phyloP scores from a whole-genome alignment of 2,888 invertebrate genomes.

The Eupithecia vulgata region DNA sequence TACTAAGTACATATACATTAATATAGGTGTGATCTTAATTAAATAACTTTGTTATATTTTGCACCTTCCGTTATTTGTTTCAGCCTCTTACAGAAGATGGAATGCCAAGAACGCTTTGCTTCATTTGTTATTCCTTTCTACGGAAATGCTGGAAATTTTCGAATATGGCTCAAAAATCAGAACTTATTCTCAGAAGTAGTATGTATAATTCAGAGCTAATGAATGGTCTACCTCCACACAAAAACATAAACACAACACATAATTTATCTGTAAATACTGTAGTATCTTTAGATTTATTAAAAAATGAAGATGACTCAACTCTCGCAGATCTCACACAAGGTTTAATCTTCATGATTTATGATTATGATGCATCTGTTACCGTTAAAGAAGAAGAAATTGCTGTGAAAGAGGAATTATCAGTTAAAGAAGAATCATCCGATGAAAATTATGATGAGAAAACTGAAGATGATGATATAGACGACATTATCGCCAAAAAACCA shows the following conservation, averaged over 20 bases:
- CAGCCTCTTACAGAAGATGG: background rate
- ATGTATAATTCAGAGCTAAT: background rate
- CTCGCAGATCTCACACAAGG: background rate
- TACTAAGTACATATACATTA: no score
- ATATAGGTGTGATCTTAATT: no score
- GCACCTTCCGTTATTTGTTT: background rate
- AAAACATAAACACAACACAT: background rate
- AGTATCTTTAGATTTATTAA: background rate
- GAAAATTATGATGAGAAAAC: background rate
- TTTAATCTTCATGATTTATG: constrained; percentile 5
- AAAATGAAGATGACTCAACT: constrained; percentile 3
- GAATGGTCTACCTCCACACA: background rate
- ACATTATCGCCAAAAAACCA: constrained; percentile 1
- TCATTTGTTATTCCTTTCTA: background rate
- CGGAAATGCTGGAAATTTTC: constrained; percentile 10
- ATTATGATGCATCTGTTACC: background rate
- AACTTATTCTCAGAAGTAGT: background rate
- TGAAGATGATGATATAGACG: background rate
- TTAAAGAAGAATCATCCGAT: constrained; percentile 6
- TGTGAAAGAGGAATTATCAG: constrained; percentile 2
- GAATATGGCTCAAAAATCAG: constrained; percentile 5
- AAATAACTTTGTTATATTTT: no score
- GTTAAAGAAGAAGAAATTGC: constrained; percentile 1
- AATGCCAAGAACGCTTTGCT: background rate
- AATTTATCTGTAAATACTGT: background rate